These are phyloP conservation scores for Drosophila crucigera DNA, from an alignment of 2,888 invertebrate genomes.

Conservation along the genomic window DNA sequence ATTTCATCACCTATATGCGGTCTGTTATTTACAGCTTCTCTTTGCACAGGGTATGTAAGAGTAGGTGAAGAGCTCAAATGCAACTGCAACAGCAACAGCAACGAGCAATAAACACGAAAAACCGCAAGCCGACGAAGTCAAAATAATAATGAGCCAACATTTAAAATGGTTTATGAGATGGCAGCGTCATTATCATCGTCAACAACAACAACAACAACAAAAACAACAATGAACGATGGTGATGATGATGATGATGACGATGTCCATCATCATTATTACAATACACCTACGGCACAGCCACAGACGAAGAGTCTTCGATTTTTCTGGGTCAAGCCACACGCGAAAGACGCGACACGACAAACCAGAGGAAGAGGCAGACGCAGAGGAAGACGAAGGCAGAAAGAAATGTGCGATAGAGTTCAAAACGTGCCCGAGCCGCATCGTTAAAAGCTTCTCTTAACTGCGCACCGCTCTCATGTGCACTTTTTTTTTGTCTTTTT, in stretches of 20 bases:
- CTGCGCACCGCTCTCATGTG: conserved; percentile 16
- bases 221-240: not conserved
- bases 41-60: conserved; percentile 33
- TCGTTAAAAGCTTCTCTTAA: conserved; percentile 68
- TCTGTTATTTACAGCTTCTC: not conserved
- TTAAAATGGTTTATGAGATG: conserved; percentile 76
- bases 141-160: conserved; percentile 78
- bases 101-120: conserved; percentile 68
- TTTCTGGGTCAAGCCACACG: conserved; percentile 73
- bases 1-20: not conserved
- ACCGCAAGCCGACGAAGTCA: conserved; percentile 76
- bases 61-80: conserved; percentile 28
- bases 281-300: conserved; percentile 64
- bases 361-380: conserved; percentile 1
- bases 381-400: conserved; percentile 5
- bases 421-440: conserved; percentile 72
- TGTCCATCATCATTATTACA: conserved; percentile 40
- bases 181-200: conserved; percentile 42
- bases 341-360: conserved; percentile 47
- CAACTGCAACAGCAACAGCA: conserved; percentile 40
- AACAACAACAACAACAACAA: conserved; percentile 10
- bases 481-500: conserved; percentile 14
- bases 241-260: conserved; percentile 1
- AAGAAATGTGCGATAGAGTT: conserved; percentile 69
- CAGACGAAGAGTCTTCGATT: conserved; percentile 54